These are phyloP conservation scores for Cerastoderma edule DNA, from an alignment of 2,888 invertebrate genomes.

Conservation along the genomic window DNA sequence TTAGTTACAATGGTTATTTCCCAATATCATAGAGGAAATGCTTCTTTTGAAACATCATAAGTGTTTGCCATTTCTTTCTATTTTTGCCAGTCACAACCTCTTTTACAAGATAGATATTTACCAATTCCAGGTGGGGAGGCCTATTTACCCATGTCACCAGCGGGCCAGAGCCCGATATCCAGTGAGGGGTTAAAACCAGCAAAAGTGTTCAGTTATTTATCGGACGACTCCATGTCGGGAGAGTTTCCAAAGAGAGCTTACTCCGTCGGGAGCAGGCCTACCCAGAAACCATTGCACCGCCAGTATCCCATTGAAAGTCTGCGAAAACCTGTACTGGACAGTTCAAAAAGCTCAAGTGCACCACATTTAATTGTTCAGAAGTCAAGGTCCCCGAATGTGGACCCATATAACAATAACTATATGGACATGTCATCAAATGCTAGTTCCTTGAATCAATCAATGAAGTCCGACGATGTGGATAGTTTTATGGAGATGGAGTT, in stretches of 20 bases:
- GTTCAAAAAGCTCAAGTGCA: constrained; percentile 88
- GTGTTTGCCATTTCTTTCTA: too few species aligned
- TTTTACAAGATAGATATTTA: too few species aligned
- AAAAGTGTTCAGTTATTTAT: constrained; percentile 89
- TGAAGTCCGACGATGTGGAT: constrained; percentile 77
- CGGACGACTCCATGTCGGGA: constrained; percentile 85
- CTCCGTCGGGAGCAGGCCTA: constrained; percentile 92
- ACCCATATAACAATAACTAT: constrained; percentile 38
- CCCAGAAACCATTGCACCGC: constrained; percentile 53
- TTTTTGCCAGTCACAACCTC: too few species aligned
- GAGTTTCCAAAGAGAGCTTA: constrained; percentile 88
- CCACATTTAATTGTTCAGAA: constrained; percentile 86
- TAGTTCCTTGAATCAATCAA: constrained; percentile 71
- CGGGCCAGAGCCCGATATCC: constrained; percentile 63
- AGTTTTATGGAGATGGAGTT: constrained; percentile 83
- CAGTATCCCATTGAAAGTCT: constrained; percentile 64
- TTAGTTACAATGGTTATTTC: too few species aligned
- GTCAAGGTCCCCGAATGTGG: constrained; percentile 35
- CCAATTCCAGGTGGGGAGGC: constrained; percentile 86
- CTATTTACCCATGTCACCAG: constrained; percentile 75
- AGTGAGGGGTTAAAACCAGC: constrained; percentile 88
- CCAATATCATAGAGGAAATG: too few species aligned
- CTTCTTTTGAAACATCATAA: too few species aligned
- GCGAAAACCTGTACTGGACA: constrained; percentile 66
- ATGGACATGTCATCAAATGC: constrained; percentile 47